Evolutionary conservation across 2,888 invertebrate species (phyloP).

Genomic region (Pachycephus smyrnensis): DNA sequence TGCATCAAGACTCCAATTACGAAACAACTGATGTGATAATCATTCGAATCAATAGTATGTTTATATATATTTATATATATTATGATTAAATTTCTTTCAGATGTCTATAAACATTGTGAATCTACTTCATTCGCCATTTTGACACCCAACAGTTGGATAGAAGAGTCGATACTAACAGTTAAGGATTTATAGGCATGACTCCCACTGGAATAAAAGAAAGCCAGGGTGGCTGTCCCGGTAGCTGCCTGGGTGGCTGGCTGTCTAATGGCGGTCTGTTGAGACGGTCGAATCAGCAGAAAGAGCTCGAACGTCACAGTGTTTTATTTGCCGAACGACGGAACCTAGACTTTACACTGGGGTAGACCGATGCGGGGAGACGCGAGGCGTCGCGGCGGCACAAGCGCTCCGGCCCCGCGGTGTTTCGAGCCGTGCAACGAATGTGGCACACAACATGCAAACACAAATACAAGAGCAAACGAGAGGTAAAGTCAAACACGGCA

Average conservation of each 20-base stretch:
- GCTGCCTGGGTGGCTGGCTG: not conserved
- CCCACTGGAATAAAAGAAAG: not conserved
- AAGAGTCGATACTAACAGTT: not conserved
- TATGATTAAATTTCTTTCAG: not conserved
- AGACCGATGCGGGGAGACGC: not conserved
- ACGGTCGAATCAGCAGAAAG: conserved; percentile 3
- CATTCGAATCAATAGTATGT: not conserved
- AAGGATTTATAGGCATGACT: not conserved
- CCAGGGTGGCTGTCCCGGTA: not conserved
- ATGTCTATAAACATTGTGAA: not conserved
- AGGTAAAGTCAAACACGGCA: conserved; percentile 21
- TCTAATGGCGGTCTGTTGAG: not conserved
- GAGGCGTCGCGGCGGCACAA: conserved; percentile 1
- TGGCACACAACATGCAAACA: not conserved
- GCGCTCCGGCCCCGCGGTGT: not conserved
- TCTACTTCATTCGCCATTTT: not conserved
- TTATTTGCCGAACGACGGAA: conserved; percentile 42
- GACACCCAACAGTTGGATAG: not conserved
- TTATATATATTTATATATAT: not conserved
- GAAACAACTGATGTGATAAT: not conserved
- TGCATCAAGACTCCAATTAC: too few species aligned
- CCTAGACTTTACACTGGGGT: conserved; percentile 35
- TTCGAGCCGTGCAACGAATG: not conserved
- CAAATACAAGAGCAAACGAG: conserved; percentile 1
- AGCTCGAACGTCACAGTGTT: conserved; percentile 42